Percentiles rank a stretch among this genome's conserved stretches.
Evolutionary conservation across 2,113 vertebrate genomes (phyloP).

Genomic region (Siphamia tubifer): DNA sequence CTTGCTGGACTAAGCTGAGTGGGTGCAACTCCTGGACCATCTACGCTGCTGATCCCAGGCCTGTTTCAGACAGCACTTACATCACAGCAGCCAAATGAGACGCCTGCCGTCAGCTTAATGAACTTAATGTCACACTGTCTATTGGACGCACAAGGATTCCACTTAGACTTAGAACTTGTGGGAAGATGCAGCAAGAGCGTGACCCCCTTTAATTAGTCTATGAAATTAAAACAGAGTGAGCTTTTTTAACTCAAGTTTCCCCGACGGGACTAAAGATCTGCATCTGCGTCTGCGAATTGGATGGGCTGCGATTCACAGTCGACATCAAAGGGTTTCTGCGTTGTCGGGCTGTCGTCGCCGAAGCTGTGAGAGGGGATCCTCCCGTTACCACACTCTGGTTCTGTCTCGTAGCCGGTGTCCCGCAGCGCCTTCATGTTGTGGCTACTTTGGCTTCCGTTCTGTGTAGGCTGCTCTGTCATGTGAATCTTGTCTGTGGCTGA

Average conservation of each 20-base stretch:
- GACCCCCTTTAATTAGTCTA: not conserved
- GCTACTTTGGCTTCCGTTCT: conserved; percentile 81
- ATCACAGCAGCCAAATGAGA: conserved; percentile 1
- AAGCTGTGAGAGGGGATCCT: conserved; percentile 77
- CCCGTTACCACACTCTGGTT: conserved; percentile 88
- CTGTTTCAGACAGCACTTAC: conserved; percentile 13
- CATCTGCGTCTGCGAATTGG: conserved; percentile 89
- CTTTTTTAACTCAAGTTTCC: too few species aligned
- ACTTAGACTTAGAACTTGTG: not conserved
- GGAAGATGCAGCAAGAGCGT: not conserved
- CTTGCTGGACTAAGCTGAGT: conserved; percentile 60
- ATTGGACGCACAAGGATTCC: not conserved
- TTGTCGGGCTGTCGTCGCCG: conserved; percentile 53
- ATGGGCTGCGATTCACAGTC: conserved; percentile 87
- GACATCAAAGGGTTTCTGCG: conserved; percentile 89
- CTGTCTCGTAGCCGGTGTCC: conserved; percentile 93
- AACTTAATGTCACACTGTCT: not conserved
- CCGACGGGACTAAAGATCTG: too few species aligned
- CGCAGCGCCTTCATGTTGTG: conserved; percentile 77
- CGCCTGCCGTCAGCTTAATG: not conserved
- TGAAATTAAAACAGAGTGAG: not conserved
- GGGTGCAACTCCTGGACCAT: conserved; percentile 15
- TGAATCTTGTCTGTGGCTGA: conserved; percentile 77
- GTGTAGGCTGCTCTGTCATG: conserved; percentile 69
- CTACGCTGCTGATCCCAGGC: conserved; percentile 4